Base-by-base conservation (phyloP, 2,797 vertebrate species). In the Brachyalestes nurse region DNA sequence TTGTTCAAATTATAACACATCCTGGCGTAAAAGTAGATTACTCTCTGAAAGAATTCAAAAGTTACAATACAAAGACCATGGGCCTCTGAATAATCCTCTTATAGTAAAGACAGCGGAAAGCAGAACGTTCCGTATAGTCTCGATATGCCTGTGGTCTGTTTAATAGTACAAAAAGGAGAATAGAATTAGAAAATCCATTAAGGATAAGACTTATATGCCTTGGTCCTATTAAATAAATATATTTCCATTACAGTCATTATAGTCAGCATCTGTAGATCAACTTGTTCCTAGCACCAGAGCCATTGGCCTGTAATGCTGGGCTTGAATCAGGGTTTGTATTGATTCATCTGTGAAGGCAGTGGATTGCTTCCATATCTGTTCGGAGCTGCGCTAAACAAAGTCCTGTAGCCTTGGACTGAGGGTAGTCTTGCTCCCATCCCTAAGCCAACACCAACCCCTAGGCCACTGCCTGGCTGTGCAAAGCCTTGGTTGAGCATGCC, bases 351-450 rank as follows among this genome's bases (percentile, higher is more conserved):
- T 19, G 94, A 92, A 88, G 90, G 6, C 40, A 77, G 84, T 87
- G 86, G 89, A 61, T 67, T 93, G 93, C 87, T 53, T 70, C 94
- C 94, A 1, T 95, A 97, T 88, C 91, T 92, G 75, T 92, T 91
- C 0, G 96, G 94, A 19, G 89, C 84, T 70, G 92, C 90, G 84
- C 92, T 90, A 55, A 94, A 94, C 13, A 93, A 92, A 94, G 96
- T 97, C 85, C 97, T 96, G 92, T 96, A 96, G 87, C 88, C 94
- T 78, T 96, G 96, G 75, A 93, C 83, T 49, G 93, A 82, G 0
- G 90, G 78, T 57, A 79, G 80, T 47, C 83, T 88, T 79, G 57
- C 17, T 42, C 80, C 92, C 85, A 79, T 23, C 4, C 77, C 82
- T 23, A 86, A 66, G 23, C 75, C 82, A 34, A 72, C 12, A 3